Evolutionary conservation across 2,113 vertebrate species (phyloP), one percentile per base, ranked within the genome.

Genomic region (Corydoras sp.): DNA sequence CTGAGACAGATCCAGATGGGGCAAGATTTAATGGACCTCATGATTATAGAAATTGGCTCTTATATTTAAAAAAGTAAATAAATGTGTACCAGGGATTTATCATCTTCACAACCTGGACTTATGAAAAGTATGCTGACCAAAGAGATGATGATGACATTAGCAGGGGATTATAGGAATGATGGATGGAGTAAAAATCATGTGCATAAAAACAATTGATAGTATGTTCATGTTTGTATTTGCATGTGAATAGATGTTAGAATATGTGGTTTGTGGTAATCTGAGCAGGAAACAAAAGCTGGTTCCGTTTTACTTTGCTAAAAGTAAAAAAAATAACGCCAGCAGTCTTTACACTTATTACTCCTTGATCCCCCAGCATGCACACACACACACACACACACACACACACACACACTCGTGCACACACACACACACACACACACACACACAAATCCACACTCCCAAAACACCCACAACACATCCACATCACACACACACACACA

Each of bases 271-370:
- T 73, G 75, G 75, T 73, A 14, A 56, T 24, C 15, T 77, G 58
- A 55, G 70, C 70, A 77, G 75, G 75, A 77, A 77, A 73, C 65
- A 73, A 60, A 65, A 65, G 53, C 54, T 30, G 11, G 58, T 65
- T 73, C 10, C 12, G 62, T 62, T 76, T 65, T 63, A 62, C 43
- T 51, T 54, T 24, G 29, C 54, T 29, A 67, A 66, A 61, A 69
- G 10, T 65, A 53, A 67, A 43, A 65, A n/a, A 32, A 1, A 2
- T 5, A 65, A 32, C 6, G 53, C 54, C 31, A 66, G n/a, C 55
- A 60, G 14, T 11, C 31, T 14, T 53, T 2, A 4, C 35, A 43
- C 7, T 43, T 43, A 43, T 43, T 43, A 5, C 35, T 4, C 7
- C 35, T 43, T 43, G 35, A 43, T 43, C 35, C 35, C 35, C 35